A percentile compares a stretch with the other conserved stretches of the same genome.
Conservation (phyloP, 2,797 vertebrate species). For the Erethizon dorsatum region DNA sequence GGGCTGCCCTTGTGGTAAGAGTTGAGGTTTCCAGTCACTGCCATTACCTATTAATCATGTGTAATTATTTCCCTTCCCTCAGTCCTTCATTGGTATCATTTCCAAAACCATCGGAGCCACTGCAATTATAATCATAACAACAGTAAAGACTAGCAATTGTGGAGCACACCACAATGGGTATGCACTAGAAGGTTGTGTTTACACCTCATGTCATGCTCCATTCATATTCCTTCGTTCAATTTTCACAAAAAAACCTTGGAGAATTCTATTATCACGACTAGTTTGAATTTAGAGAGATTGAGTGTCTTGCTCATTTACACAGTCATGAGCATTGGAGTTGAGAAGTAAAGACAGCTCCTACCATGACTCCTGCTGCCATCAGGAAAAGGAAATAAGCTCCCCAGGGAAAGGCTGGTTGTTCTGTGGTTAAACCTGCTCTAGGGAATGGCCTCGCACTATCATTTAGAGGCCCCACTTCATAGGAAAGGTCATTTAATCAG, state of each 20-base stretch:
- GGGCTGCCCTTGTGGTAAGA: neutral
- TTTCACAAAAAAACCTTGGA: neutral
- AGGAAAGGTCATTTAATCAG: constrained; percentile 65
- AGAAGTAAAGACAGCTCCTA: neutral
- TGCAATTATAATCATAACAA: constrained; percentile 32
- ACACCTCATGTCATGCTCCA: neutral
- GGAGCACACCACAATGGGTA: neutral
- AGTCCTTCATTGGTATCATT: neutral
- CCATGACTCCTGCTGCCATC: neutral
- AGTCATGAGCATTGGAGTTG: neutral
- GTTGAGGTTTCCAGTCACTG: constrained; percentile 32
- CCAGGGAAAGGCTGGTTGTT: neutral
- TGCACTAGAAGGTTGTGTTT: neutral
- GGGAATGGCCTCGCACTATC: neutral
- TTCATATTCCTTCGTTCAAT: neutral
- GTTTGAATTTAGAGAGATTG: neutral
- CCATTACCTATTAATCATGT: constrained; percentile 22
- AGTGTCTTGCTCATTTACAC: neutral
- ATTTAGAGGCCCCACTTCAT: neutral
- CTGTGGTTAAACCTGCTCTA: neutral
- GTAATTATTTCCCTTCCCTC: constrained; percentile 52
- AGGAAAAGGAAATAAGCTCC: neutral
- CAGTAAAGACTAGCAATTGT: constrained; percentile 14
- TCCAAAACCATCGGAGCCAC: constrained; percentile 57
- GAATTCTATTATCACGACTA: neutral